Evolutionary conservation across 1,140 invertebrate genomes (phyloP), one percentile per base, ranked within the genome.

Genomic region (Nomia melanderi): DNA sequence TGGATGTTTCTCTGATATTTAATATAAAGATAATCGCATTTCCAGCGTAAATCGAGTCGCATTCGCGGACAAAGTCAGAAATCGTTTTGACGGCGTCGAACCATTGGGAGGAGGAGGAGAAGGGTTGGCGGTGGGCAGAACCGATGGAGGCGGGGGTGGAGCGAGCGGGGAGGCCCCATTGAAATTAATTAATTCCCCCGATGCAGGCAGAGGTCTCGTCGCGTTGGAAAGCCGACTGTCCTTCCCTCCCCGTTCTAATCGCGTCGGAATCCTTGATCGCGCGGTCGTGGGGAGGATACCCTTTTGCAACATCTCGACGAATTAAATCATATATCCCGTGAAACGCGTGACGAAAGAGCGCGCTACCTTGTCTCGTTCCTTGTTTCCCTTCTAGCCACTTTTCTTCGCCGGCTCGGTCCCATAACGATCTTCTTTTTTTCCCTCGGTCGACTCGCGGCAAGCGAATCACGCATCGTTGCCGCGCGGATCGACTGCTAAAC

Each of bases 241-340:
- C 81, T 84, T 83, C 82, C 66, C 77, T 71, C 47, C 39, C 67
- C 67, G 23, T 77, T 83, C 82, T 77, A 84, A 80, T 80, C 78
- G 64, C 69, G 23, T 70, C 65, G 70, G 77, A 70, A 81, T 85
- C 82, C 74, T 78, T 81, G 82, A 84, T 81, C 74, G 78, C 82
- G 83, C 81, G 62, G 83, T 65, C 73, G 83, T 47, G 73, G 59
- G 70, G 67, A 53, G 67, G 78, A 59, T 57, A 77, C 67, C 67
- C 41, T 56, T 77, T 77, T 39, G 65, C 70, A 64, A 47, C 64
- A 67, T 69, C 62, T 60, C 75, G 33, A 31, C 53, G 50, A 78
- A 62, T 78, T 74, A 69, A 79, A 79, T 84, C 66, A 50, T 70
- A n/a, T n/a, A 78, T 65, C 59, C 70, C 50, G 20, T 23, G n/a